phyloP scores from a whole-genome alignment of 2,888 invertebrate genomes.

The Cotesia congregata region DNA sequence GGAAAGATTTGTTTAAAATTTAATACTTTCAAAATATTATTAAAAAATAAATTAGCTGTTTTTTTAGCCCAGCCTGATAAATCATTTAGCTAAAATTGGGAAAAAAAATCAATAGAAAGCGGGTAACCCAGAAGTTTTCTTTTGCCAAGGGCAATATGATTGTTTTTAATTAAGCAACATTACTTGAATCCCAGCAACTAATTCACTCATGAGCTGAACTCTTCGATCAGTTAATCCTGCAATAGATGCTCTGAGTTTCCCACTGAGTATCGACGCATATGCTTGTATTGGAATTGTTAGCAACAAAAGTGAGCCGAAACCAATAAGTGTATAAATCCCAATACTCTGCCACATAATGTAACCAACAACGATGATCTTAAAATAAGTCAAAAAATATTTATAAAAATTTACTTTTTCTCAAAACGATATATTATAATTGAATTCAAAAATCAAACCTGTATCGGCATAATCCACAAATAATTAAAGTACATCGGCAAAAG shows the following conservation, averaged over 20 bases:
- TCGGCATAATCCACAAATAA: slow-evolving; percentile 89
- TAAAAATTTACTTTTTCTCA: no score
- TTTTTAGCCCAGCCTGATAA: no score
- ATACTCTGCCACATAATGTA: slow-evolving; percentile 58
- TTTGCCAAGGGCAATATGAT: neutral
- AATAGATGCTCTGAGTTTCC: slow-evolving; percentile 80
- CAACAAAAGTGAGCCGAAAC: slow-evolving; percentile 83
- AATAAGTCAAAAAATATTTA: neutral
- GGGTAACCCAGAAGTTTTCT: neutral
- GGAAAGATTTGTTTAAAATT: no score
- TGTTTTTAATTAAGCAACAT: slow-evolving; percentile 59
- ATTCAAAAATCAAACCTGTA: slow-evolving; percentile 72
- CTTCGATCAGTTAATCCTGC: slow-evolving; percentile 90
- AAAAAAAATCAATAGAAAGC: no score
- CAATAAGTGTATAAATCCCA: slow-evolving; percentile 77
- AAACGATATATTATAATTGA: neutral
- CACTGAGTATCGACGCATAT: slow-evolving; percentile 54
- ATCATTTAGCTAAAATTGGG: no score
- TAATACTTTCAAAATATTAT: no score
- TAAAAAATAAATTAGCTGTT: no score
- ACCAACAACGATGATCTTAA: slow-evolving; percentile 53
- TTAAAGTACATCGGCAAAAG: slow-evolving; percentile 86
- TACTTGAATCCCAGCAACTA: slow-evolving; percentile 93
- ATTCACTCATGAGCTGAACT: slow-evolving; percentile 94
- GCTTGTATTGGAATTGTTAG: slow-evolving; percentile 88